phyloP scores from a whole-genome alignment of 1,140 invertebrate species.

The Brachionus asplanchnoidis region DNA sequence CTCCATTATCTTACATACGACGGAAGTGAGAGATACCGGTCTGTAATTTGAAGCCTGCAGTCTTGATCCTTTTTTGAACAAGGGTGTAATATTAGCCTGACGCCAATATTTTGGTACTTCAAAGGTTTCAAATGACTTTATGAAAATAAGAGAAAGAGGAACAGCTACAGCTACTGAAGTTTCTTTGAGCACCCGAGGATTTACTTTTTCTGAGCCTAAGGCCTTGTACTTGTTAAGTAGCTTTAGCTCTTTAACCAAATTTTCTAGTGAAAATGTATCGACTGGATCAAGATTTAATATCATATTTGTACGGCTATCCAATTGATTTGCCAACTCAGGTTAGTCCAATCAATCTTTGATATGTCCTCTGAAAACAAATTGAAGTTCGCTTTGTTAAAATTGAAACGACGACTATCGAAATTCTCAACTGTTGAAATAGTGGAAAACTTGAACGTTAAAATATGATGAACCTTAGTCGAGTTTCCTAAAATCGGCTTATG shows the following conservation, averaged over 20 bases:
- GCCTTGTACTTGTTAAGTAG: neutral
- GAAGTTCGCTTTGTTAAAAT: neutral
- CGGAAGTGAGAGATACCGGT: neutral
- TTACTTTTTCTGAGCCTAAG: neutral
- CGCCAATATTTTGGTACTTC: neutral
- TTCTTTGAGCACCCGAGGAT: neutral
- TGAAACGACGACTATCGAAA: neutral
- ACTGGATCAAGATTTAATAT: neutral
- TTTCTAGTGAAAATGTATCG: neutral
- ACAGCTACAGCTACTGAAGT: neutral
- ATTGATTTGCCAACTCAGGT: neutral
- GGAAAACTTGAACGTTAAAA: neutral
- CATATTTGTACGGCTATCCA: neutral
- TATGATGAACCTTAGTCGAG: neutral
- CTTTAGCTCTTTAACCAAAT: neutral
- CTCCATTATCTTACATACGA: neutral
- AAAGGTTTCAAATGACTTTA: neutral
- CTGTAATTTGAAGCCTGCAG: neutral
- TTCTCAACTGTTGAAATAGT: neutral
- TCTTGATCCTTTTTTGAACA: neutral
- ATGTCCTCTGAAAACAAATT: neutral
- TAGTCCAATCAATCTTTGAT: neutral
- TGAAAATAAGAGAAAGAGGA: neutral
- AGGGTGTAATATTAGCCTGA: neutral
- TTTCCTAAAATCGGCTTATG: neutral